These are phyloP conservation scores for Nestor notabilis DNA, from an alignment of 2,113 vertebrate species.

Conservation along the genomic window DNA sequence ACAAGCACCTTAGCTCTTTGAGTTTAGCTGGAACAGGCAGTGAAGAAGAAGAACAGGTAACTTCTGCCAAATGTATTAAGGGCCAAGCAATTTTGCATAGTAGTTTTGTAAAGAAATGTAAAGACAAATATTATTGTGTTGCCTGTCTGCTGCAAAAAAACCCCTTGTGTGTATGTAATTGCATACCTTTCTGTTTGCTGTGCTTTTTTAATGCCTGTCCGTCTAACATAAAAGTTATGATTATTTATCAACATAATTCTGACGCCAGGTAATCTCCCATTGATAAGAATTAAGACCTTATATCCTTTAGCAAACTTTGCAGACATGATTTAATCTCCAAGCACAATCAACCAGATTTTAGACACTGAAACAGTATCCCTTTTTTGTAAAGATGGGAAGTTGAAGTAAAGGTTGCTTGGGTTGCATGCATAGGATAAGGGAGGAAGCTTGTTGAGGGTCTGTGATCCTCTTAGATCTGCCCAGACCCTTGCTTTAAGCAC, in stretches of 20 bases:
- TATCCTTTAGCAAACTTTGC: background rate
- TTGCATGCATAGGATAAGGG: background rate
- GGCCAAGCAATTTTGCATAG: background rate
- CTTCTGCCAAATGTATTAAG: constrained; percentile 26
- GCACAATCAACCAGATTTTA: background rate
- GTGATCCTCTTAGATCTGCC: background rate
- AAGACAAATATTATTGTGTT: background rate
- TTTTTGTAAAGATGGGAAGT: background rate
- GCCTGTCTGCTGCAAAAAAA: background rate
- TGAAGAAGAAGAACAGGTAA: constrained; percentile 81
- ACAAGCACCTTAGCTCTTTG: constrained; percentile 72
- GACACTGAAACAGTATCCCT: background rate
- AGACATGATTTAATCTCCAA: background rate
- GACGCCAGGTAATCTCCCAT: background rate
- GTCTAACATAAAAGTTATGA: background rate
- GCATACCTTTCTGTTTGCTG: background rate
- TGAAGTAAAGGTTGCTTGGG: background rate
- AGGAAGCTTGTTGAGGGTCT: background rate
- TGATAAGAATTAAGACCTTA: background rate
- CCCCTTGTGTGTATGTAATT: background rate
- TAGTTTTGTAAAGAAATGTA: background rate
- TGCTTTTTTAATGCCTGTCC: background rate
- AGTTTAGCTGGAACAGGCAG: constrained; percentile 77
- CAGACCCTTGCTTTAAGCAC: background rate
- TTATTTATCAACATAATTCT: background rate